Evolutionary conservation across 2,797 vertebrate species (phyloP).

Genomic region (Neosilurus mollespiculum): DNA sequence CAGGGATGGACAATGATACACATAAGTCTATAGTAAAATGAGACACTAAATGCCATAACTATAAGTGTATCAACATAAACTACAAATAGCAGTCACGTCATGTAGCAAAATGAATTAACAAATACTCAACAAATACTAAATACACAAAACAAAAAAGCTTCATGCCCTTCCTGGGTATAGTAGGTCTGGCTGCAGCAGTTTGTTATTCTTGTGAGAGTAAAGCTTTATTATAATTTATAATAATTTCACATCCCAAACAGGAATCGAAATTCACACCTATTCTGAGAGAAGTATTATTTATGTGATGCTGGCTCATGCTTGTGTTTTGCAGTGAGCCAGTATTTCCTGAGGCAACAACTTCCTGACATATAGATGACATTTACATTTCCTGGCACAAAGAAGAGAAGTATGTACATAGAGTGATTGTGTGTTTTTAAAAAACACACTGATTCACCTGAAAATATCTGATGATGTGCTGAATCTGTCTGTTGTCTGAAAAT

Average conservation of each 20-base stretch:
- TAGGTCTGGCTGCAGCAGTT: background rate
- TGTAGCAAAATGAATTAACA: no score
- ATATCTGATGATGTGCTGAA: background rate
- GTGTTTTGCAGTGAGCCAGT: background rate
- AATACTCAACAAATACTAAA: no score
- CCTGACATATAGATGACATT: background rate
- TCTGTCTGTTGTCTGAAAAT: background rate
- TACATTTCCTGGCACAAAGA: slow-evolving; percentile 2
- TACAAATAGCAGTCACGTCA: no score
- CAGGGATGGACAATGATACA: no score
- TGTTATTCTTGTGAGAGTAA: background rate
- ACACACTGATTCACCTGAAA: background rate
- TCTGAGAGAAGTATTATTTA: background rate
- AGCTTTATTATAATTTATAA: background rate
- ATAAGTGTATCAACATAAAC: no score
- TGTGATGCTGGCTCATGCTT: background rate
- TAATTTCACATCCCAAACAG: background rate
- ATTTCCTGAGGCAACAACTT: background rate
- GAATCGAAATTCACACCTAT: background rate
- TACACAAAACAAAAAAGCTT: background rate
- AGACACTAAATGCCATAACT: no score
- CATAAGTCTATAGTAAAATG: no score
- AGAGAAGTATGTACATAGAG: background rate
- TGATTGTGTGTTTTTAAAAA: background rate
- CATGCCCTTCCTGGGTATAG: background rate